These are phyloP conservation scores for Planococcus citri DNA, from an alignment of 1,140 invertebrate species.

Conservation along the genomic window DNA sequence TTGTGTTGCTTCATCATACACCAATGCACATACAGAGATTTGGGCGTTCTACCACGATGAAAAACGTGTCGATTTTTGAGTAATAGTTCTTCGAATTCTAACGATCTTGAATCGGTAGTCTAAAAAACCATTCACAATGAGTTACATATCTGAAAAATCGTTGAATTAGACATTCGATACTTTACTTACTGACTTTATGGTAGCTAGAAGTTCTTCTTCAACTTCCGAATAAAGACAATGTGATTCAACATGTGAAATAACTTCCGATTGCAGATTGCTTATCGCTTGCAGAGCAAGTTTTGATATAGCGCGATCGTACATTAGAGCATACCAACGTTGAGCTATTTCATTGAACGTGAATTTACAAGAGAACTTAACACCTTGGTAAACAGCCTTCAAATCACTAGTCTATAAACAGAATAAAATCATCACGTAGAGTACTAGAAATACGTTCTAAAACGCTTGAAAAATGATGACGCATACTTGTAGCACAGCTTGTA, in stretches of 20 bases:
- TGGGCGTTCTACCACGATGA: constrained; percentile 73
- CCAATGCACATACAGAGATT: constrained; percentile 79
- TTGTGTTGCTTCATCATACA: constrained; percentile 85
- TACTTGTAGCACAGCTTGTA: constrained; percentile 86
- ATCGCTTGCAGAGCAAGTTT: constrained; percentile 81
- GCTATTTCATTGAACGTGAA: constrained; percentile 90
- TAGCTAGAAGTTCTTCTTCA: constrained; percentile 77
- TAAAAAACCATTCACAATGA: constrained; percentile 30
- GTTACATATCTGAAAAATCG: too few species aligned
- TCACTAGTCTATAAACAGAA: constrained; percentile 68
- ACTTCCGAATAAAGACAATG: constrained; percentile 77
- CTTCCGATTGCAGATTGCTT: constrained; percentile 82
- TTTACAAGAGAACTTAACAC: constrained; percentile 89
- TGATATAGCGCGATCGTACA: constrained; percentile 81
- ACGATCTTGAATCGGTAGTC: constrained; percentile 51
- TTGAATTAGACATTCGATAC: too few species aligned
- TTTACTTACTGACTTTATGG: constrained; percentile 70
- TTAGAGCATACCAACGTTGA: constrained; percentile 85
- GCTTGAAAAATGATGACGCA: constrained; percentile 27
- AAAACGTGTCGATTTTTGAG: constrained; percentile 71
- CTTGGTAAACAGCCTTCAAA: constrained; percentile 70
- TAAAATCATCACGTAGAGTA: neutral
- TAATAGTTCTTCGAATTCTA: constrained; percentile 78
- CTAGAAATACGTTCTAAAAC: too few species aligned
- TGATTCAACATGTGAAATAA: constrained; percentile 74